Evolutionary conservation across 2,797 vertebrate species (phyloP).

Genomic region (Petrocephalus schoutedeni): DNA sequence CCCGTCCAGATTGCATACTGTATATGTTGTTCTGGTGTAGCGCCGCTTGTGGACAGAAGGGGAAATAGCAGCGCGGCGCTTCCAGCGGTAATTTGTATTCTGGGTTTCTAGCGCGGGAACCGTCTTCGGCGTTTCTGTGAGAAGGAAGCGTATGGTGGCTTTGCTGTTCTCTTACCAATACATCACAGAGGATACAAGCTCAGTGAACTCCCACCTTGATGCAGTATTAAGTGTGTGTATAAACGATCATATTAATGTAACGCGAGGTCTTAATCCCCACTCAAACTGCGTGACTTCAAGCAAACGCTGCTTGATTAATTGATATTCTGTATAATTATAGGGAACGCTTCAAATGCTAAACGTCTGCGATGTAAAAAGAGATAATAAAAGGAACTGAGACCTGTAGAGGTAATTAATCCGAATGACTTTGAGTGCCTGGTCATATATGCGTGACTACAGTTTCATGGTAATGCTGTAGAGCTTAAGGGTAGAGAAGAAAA

Average conservation of each 20-base stretch:
- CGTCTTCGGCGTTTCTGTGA: not conserved
- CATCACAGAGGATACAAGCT: not conserved
- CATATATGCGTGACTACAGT: not conserved
- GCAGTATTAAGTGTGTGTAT: not conserved
- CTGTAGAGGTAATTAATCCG: conserved; percentile 3
- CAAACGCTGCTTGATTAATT: not conserved
- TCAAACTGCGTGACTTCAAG: not conserved
- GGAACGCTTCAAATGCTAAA: not conserved
- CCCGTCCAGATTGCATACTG: not conserved
- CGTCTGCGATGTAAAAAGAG: not conserved
- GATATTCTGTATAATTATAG: not conserved
- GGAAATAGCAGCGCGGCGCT: not conserved
- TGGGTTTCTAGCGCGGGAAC: not conserved
- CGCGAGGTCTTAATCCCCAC: not conserved
- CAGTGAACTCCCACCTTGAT: not conserved
- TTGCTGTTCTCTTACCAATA: not conserved
- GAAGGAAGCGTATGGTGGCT: not conserved
- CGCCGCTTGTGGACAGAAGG: not conserved
- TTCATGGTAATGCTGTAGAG: not conserved
- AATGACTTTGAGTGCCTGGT: not conserved
- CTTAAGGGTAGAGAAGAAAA: not conserved
- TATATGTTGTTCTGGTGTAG: not conserved
- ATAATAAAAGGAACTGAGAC: not conserved
- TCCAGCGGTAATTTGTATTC: not conserved
- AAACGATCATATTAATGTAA: not conserved